Evolutionary conservation across 2,797 vertebrate species (phyloP), one percentile per base, ranked within the genome.

Genomic region (Sternotherus odoratus): DNA sequence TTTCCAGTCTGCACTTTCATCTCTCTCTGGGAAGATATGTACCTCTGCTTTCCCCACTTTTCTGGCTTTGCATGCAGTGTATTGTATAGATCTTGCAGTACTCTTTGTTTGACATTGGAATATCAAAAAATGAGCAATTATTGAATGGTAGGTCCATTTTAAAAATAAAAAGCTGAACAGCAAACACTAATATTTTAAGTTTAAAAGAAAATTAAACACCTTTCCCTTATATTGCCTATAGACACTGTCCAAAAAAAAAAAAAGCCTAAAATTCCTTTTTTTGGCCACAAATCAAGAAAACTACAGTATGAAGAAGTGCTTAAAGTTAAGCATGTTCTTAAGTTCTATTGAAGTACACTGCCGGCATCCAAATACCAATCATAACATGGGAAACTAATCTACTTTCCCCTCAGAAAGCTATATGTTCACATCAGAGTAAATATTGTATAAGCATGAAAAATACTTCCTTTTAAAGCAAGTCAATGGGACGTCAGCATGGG

Each of bases 361-460:
- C 95, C 96, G 95, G 66, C 96, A 96, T 92, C 96, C 85, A 96
- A 96, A 97, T 90, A 96, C 92, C 94, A 95, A 94, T 88, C 94
- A 88, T 56, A 94, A 77, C 80, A 89, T 81, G 77, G 84, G 89
- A 96, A 93, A 83, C 46, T 95, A 95, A 96, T 93, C 90, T 89
- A 95, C 88, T 96, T 94, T 92, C 81, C 77, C 92, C 93, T 96
- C 89, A 94, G 86, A 96, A 94, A 92, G 78, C 78, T 85, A 85
- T 86, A 94, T 36, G 86, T 85, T 93, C 95, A 91, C 87, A 66
- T 26, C 77, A 92, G 39, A 87, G 72, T 93, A 79, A 36, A 96
- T 96, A 96, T 86, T 90, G 83, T 88, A 90, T 87, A 95, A 83
- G 91, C 85, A 95, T 39, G 66, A 95, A 96, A 95, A 89, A 77